Evolutionary conservation across 2,888 invertebrate genomes (phyloP).

Genomic region (Eupeodes luniger): DNA sequence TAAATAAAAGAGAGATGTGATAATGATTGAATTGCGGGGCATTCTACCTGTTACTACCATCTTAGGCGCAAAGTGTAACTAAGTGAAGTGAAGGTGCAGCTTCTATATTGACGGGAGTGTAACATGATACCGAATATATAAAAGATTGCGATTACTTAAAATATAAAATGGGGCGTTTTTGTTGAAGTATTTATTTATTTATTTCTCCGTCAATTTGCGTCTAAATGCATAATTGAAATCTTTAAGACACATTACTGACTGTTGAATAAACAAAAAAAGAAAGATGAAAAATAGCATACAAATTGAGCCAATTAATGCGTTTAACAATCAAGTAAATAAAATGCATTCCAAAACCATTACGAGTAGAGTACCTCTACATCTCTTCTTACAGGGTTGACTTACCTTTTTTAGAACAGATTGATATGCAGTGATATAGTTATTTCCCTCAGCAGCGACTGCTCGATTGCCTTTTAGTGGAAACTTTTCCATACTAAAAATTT

Average conservation of each 20-base stretch:
- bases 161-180: conserved; percentile 69
- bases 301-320: conserved; percentile 22
- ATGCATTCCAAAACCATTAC: conserved; percentile 38
- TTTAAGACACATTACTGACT: conserved; percentile 5
- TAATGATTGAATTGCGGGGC: neutral
- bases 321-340: conserved; percentile 54
- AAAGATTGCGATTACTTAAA: conserved; percentile 19
- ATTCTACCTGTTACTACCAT: conserved; percentile 36
- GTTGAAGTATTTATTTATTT: conserved; percentile 9
- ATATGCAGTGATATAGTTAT: conserved; percentile 86
- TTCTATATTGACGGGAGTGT: conserved; percentile 7
- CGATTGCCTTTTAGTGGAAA: conserved; percentile 88
- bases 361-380: neutral
- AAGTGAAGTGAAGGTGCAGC: conserved; percentile 49
- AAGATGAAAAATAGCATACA: too few relatives aligned
- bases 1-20: neutral
- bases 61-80: conserved; percentile 14
- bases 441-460: conserved; percentile 84
- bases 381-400: conserved; percentile 78
- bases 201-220: neutral
- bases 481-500: conserved; percentile 86
- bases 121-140: conserved; percentile 30
- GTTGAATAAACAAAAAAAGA: conserved; percentile 8
- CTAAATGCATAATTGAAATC: neutral
- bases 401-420: conserved; percentile 88